Conservation (phyloP, 1,140 invertebrate genomes). For the Drosophila kikkawai region DNA sequence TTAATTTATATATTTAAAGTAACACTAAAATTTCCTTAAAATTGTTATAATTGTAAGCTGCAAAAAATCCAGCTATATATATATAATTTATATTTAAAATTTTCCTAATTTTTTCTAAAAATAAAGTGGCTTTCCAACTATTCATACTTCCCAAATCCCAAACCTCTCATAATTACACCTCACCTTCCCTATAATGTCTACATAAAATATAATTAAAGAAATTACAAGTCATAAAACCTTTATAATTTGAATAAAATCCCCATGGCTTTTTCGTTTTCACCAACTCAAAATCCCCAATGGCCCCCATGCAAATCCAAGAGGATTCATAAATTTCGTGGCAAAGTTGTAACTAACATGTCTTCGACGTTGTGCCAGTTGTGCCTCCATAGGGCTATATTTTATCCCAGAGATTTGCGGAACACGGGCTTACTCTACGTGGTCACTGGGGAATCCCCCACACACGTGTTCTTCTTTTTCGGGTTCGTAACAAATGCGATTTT, state of each 20-base stretch:
- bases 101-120: too few relatives aligned
- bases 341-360: conserved; percentile 69
- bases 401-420: conserved; percentile 34
- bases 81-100: too few relatives aligned
- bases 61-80: too few relatives aligned
- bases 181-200: too few relatives aligned
- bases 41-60: too few relatives aligned
- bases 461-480: conserved; percentile 25
- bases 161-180: neutral
- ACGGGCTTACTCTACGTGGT: conserved; percentile 28
- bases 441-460: conserved; percentile 57
- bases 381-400: conserved; percentile 67
- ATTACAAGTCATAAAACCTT: neutral
- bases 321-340: conserved; percentile 50
- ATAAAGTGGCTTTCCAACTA: neutral
- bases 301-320: conserved; percentile 23
- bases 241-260: conserved; percentile 25
- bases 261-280: neutral
- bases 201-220: conserved; percentile 10
- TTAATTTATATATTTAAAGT: too few relatives aligned
- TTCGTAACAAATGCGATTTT: conserved; percentile 11
- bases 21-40: too few relatives aligned
- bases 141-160: neutral
- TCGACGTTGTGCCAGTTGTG: conserved; percentile 44
- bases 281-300: conserved; percentile 23